Percentiles rank a stretch among this genome's conserved stretches.
phyloP scores from a whole-genome alignment of 2,888 invertebrate genomes.

The Campopleginae sp. region DNA sequence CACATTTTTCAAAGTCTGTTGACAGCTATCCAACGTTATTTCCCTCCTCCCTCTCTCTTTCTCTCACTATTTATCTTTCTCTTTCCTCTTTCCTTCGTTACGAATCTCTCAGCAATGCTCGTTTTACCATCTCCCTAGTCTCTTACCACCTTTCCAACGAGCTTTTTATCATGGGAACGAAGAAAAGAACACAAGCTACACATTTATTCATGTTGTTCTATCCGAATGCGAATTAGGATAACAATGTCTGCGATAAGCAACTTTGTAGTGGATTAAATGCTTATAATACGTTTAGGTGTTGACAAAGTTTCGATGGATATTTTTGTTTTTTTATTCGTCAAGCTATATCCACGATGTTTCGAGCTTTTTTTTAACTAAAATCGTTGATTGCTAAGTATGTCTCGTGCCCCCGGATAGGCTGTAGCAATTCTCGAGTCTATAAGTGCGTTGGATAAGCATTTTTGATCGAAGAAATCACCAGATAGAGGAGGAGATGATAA shows the following conservation, averaged over 20 bases:
- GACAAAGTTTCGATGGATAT: not conserved
- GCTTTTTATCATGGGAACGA: slow-evolving; percentile 7
- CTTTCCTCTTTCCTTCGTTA: slow-evolving; percentile 45
- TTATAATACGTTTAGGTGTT: not conserved
- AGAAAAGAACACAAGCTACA: not conserved
- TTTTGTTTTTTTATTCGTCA: not conserved
- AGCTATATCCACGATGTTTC: not conserved
- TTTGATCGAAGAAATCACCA: slow-evolving; percentile 32
- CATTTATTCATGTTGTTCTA: slow-evolving; percentile 20
- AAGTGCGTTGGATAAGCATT: slow-evolving; percentile 22
- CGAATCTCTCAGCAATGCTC: slow-evolving; percentile 35
- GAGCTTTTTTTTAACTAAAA: not conserved
- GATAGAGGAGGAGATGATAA: slow-evolving; percentile 69
- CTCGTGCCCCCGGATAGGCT: slow-evolving; percentile 48
- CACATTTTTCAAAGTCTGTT: slow-evolving; percentile 82
- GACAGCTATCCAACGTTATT: slow-evolving; percentile 77
- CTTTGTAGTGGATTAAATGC: not conserved
- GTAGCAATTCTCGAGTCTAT: slow-evolving; percentile 34
- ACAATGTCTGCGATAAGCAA: not conserved
- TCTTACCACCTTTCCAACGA: slow-evolving; percentile 40
- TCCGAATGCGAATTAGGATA: not conserved
- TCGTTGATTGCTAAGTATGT: not conserved
- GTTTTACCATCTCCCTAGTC: slow-evolving; percentile 8
- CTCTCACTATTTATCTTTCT: slow-evolving; percentile 53
- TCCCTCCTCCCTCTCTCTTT: slow-evolving; percentile 59